Conservation (phyloP, 2,113 vertebrate species). For the Lagopus muta region DNA sequence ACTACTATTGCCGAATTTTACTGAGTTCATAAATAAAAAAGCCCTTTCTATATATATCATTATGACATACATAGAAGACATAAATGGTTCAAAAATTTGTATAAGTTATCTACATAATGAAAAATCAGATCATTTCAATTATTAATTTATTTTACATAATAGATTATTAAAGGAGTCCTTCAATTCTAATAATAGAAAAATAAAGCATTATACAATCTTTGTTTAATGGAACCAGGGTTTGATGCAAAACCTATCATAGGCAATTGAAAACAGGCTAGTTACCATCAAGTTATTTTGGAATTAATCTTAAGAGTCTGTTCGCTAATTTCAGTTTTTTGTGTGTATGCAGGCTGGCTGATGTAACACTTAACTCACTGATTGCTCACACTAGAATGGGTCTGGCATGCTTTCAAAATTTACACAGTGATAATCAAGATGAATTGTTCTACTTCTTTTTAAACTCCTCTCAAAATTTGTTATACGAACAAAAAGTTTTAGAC, state of each 20-base stretch:
- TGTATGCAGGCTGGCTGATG: not conserved
- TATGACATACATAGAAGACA: not conserved
- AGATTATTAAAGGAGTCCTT: not conserved
- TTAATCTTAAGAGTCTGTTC: not conserved
- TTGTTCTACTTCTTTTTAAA: not conserved
- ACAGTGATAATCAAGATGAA: not conserved
- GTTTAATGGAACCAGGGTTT: not conserved
- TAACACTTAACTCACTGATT: conserved; percentile 15
- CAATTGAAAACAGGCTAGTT: not conserved
- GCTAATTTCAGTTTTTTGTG: not conserved
- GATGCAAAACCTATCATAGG: not conserved
- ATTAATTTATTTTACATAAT: not conserved
- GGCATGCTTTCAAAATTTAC: not conserved
- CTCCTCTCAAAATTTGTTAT: not conserved
- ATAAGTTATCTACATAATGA: not conserved
- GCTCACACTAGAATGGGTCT: not conserved
- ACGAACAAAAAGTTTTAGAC: not conserved
- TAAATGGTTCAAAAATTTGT: not conserved
- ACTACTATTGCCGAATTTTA: not conserved
- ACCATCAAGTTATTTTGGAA: not conserved
- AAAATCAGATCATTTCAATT: not conserved
- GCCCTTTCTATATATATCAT: not conserved
- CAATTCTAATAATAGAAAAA: not conserved
- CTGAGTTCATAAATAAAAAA: not conserved
- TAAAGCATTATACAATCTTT: not conserved